Conservation (phyloP, 2,888 invertebrate genomes). For the Mantis religiosa region DNA sequence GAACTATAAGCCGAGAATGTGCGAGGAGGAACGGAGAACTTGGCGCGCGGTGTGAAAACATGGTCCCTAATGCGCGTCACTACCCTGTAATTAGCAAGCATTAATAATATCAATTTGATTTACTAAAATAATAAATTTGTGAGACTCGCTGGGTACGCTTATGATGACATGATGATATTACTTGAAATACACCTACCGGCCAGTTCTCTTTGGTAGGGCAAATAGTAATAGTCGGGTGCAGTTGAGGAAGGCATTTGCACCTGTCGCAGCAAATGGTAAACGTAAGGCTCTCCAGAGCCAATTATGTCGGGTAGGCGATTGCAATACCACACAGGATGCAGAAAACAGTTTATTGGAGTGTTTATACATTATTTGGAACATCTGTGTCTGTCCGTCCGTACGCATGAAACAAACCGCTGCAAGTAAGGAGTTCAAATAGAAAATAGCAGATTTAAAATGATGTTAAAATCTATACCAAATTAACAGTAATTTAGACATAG, state of each 20-base stretch:
- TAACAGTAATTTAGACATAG: no score
- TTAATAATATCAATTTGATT: constrained; percentile 14
- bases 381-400: no score
- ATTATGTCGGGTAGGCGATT: not conserved
- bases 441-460: no score
- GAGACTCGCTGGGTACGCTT: not conserved
- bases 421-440: no score
- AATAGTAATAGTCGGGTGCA: not conserved
- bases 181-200: not conserved
- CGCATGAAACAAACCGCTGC: no score
- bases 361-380: no score
- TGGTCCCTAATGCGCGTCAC: not conserved
- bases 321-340: not conserved
- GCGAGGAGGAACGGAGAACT: not conserved
- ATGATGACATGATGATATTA: not conserved
- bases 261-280: not conserved
- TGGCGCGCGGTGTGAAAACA: not conserved
- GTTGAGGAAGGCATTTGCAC: not conserved
- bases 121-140: constrained; percentile 6
- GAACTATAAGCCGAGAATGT: not conserved
- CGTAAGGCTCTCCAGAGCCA: not conserved
- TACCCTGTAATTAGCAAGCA: constrained; percentile 12
- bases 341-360: no score
- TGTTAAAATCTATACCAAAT: no score
- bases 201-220: not conserved